phyloP scores from a whole-genome alignment of 1,140 invertebrate species.

The Lucilia sericata region DNA sequence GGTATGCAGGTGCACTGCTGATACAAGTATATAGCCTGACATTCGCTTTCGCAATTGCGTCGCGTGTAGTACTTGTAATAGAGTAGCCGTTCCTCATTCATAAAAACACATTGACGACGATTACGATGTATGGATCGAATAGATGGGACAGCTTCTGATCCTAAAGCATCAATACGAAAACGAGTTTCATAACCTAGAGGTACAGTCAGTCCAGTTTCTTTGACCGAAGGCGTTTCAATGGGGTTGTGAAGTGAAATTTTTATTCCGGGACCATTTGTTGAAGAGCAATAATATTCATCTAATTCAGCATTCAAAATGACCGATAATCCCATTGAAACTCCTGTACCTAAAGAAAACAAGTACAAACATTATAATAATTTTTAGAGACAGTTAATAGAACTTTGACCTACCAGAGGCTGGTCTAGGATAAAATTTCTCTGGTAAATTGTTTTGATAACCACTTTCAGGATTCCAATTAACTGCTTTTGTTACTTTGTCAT shows the following conservation, averaged over 20 bases:
- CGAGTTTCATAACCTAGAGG: conserved; percentile 76
- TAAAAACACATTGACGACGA: conserved; percentile 80
- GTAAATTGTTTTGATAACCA: conserved; percentile 70
- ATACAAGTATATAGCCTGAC: conserved; percentile 75
- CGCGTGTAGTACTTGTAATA: conserved; percentile 70
- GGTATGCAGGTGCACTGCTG: conserved; percentile 75
- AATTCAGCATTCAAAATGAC: conserved; percentile 77
- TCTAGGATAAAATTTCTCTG: conserved; percentile 73
- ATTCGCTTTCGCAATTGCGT: conserved; percentile 77
- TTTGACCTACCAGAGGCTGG: conserved; percentile 67
- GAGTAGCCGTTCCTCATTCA: conserved; percentile 74
- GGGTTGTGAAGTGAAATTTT: conserved; percentile 78
- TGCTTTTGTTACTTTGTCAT: conserved; percentile 51
- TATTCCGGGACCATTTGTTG: conserved; percentile 81
- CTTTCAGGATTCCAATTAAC: conserved; percentile 81
- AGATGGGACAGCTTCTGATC: conserved; percentile 72
- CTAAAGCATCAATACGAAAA: conserved; percentile 74
- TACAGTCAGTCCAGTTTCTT: conserved; percentile 77
- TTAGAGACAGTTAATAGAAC: too few species aligned
- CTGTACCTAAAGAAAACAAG: conserved; percentile 69
- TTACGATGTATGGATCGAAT: conserved; percentile 72
- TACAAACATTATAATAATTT: not conserved
- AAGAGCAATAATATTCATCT: conserved; percentile 82
- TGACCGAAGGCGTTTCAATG: conserved; percentile 80
- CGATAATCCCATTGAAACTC: conserved; percentile 77